Evolutionary conservation across 2,888 invertebrate genomes (phyloP).

Genomic region (Lycia hirtaria): DNA sequence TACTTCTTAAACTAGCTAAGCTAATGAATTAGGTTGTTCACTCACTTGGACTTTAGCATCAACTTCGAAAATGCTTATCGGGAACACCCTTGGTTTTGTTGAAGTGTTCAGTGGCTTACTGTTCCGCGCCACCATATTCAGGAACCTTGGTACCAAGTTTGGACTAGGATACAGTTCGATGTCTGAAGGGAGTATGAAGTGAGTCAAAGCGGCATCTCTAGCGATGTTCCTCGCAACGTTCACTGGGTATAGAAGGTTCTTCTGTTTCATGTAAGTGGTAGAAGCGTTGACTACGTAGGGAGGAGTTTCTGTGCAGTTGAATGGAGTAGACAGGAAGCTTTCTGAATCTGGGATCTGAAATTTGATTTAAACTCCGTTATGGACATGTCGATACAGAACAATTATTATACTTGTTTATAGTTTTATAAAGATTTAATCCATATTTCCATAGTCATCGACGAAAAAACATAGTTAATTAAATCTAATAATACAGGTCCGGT

Average conservation of each 20-base stretch:
- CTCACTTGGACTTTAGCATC: slow-evolving; percentile 81
- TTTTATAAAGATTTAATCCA: too few species aligned
- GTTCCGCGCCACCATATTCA: slow-evolving; percentile 93
- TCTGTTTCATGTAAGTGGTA: slow-evolving; percentile 91
- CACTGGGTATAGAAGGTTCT: slow-evolving; percentile 94
- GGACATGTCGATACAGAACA: not conserved
- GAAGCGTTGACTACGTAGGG: slow-evolving; percentile 88
- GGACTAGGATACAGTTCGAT: slow-evolving; percentile 96
- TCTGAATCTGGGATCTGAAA: slow-evolving; percentile 89
- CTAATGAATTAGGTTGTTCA: not conserved
- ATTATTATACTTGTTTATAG: too few species aligned
- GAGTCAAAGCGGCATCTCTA: slow-evolving; percentile 92
- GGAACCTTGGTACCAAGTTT: slow-evolving; percentile 91
- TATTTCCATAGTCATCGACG: too few species aligned
- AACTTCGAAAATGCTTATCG: slow-evolving; percentile 95
- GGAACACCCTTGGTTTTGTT: slow-evolving; percentile 90
- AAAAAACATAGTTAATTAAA: too few species aligned
- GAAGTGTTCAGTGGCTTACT: slow-evolving; percentile 86
- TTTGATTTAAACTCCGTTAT: not conserved
- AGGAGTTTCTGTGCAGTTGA: slow-evolving; percentile 89
- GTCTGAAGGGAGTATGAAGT: slow-evolving; percentile 94
- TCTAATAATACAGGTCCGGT: too few species aligned
- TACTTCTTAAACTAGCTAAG: too few species aligned
- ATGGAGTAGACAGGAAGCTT: slow-evolving; percentile 86
- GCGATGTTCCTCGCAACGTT: slow-evolving; percentile 97